These are phyloP conservation scores for Ernsta delagoae DNA, from an alignment of 2,888 invertebrate genomes.

Conservation along the genomic window DNA sequence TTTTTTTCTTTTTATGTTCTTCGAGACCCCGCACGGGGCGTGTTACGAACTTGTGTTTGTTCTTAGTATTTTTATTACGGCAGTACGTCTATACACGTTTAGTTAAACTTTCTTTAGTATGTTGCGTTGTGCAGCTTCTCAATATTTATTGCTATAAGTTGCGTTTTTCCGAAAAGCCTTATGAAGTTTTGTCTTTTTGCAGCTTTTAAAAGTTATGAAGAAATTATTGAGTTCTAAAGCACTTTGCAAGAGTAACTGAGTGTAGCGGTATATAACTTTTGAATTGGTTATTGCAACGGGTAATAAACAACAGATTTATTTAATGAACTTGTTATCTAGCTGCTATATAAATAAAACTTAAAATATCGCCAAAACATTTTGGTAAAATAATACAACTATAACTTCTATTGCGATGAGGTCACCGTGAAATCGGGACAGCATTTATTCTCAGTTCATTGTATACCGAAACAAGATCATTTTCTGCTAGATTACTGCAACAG, in stretches of 20 bases:
- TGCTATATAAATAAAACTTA: no score
- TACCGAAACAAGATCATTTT: slow-evolving; percentile 25
- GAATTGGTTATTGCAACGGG: slow-evolving; percentile 1
- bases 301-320: slow-evolving; percentile 15
- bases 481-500: slow-evolving; percentile 31
- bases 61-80: no score
- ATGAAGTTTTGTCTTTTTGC: slow-evolving; percentile 13
- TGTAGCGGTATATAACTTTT: slow-evolving; percentile 19
- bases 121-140: slow-evolving; percentile 18
- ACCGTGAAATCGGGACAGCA: slow-evolving; percentile 25
- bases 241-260: slow-evolving; percentile 9
- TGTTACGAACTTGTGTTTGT: slow-evolving; percentile 29
- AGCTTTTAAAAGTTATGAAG: slow-evolving; percentile 6
- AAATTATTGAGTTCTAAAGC: background rate
- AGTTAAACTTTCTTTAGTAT: slow-evolving; percentile 21
- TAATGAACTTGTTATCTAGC: background rate
- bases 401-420: slow-evolving; percentile 20
- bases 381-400: slow-evolving; percentile 16
- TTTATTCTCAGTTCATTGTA: slow-evolving; percentile 34
- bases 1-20: slow-evolving; percentile 60
- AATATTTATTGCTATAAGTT: slow-evolving; percentile 28
- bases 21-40: slow-evolving; percentile 43
- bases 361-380: background rate
- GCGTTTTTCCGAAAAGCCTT: slow-evolving; percentile 3
- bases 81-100: slow-evolving; percentile 19